Evolutionary conservation across 2,888 invertebrate species (phyloP).

Genomic region (Epistrophe grossulariae): DNA sequence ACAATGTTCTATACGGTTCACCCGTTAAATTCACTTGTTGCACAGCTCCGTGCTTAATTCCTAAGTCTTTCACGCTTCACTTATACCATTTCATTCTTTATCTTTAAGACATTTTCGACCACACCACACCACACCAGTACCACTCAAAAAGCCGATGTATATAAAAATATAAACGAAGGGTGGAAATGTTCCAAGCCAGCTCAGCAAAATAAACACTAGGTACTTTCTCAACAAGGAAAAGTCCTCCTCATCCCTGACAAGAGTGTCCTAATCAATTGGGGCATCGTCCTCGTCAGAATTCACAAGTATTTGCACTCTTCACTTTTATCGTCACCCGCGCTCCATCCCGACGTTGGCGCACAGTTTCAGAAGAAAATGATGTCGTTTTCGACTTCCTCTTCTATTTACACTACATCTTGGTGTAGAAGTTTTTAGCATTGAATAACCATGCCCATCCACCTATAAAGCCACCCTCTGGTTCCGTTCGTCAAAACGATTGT

Average conservation of each 20-base stretch:
- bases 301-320: slow-evolving; percentile 72
- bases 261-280: slow-evolving; percentile 72
- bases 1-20: slow-evolving; percentile 39
- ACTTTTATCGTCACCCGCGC: background rate
- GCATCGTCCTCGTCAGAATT: slow-evolving; percentile 13
- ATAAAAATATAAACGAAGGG: slow-evolving; percentile 57
- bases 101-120: slow-evolving; percentile 24
- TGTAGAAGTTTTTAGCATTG: slow-evolving; percentile 1
- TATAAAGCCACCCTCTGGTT: background rate
- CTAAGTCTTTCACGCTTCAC: background rate
- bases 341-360: background rate
- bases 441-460: background rate
- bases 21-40: slow-evolving; percentile 61
- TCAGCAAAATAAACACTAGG: slow-evolving; percentile 64
- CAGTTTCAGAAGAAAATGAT: slow-evolving; percentile 46
- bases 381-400: slow-evolving; percentile 55
- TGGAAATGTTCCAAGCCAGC: slow-evolving; percentile 39
- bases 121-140: slow-evolving; percentile 15
- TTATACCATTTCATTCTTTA: slow-evolving; percentile 23
- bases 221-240: slow-evolving; percentile 25
- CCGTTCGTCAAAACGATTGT: slow-evolving; percentile 54
- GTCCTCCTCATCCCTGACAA: slow-evolving; percentile 38
- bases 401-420: slow-evolving; percentile 66
- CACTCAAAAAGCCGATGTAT: slow-evolving; percentile 36
- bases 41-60: slow-evolving; percentile 3